Evolutionary conservation across 2,797 vertebrate genomes (phyloP).

Genomic region (Muscicapa striata): DNA sequence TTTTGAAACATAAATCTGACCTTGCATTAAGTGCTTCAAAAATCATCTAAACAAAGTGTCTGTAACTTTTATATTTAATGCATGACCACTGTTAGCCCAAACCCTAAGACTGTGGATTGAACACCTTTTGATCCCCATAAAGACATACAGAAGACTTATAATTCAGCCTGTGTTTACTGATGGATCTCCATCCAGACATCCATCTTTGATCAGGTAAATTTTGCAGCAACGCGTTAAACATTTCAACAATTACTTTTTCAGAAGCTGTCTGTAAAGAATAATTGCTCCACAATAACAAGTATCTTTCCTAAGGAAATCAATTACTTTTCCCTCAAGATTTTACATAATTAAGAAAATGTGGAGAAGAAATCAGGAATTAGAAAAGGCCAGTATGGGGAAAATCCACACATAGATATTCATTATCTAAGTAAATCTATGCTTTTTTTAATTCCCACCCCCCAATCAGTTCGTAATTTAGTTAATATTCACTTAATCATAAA

Average conservation of each 20-base stretch:
- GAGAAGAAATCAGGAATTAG: not conserved
- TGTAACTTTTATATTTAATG: not conserved
- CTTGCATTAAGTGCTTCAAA: not conserved
- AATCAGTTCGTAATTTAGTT: not conserved
- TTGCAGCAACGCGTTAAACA: not conserved
- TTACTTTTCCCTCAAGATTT: not conserved
- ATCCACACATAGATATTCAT: not conserved
- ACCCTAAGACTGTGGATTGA: not conserved
- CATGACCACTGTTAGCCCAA: not conserved
- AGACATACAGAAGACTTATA: not conserved
- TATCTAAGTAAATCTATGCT: not conserved
- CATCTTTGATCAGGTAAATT: not conserved
- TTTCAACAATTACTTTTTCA: not conserved
- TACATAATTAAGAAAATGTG: not conserved
- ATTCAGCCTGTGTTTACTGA: not conserved
- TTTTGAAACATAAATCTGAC: not conserved
- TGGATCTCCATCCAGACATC: not conserved
- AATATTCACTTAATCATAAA: not conserved
- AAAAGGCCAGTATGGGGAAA: not conserved
- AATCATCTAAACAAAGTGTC: not conserved
- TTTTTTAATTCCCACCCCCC: fast-evolving
- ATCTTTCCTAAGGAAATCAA: not conserved
- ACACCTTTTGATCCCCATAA: not conserved
- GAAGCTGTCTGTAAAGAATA: not conserved
- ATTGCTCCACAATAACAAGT: not conserved